Conservation (phyloP, 2,888 invertebrate species). For the Lasiommata megera region DNA sequence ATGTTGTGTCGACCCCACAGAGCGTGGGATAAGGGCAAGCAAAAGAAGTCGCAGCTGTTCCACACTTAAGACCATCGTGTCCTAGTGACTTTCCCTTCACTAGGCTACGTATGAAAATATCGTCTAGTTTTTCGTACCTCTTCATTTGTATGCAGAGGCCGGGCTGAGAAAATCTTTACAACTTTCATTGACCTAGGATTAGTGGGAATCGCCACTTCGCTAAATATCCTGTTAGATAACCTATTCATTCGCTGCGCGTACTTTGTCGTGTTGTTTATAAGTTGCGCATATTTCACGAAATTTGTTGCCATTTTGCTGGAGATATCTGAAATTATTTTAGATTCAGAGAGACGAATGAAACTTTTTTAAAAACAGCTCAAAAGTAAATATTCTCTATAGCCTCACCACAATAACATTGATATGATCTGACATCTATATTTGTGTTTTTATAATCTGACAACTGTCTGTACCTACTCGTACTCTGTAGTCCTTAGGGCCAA, state of each 20-base stretch:
- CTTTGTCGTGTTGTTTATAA: slow-evolving; percentile 86
- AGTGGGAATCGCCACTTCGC: slow-evolving; percentile 90
- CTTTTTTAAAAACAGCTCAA: background rate
- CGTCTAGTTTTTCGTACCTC: slow-evolving; percentile 52
- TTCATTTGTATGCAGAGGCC: slow-evolving; percentile 87
- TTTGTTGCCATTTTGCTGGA: slow-evolving; percentile 68
- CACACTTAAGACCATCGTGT: too few species aligned
- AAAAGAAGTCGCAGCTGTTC: too few species aligned
- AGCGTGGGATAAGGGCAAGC: too few species aligned
- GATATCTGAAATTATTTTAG: background rate
- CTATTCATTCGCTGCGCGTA: slow-evolving; percentile 93
- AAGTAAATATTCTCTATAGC: background rate
- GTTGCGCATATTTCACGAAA: slow-evolving; percentile 86
- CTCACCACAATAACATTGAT: background rate
- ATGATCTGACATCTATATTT: too few species aligned
- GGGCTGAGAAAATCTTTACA: slow-evolving; percentile 87
- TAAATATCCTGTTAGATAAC: slow-evolving; percentile 93
- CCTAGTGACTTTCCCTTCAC: too few species aligned
- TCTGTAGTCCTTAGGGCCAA: too few species aligned
- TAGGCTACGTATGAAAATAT: too few species aligned
- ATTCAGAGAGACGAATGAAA: background rate
- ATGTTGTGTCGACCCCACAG: too few species aligned
- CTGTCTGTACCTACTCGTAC: too few species aligned
- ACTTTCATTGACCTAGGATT: slow-evolving; percentile 89
- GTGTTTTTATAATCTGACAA: too few species aligned